These are phyloP conservation scores for Aleiodes leptofemur DNA, from an alignment of 2,888 invertebrate species.

Conservation along the genomic window DNA sequence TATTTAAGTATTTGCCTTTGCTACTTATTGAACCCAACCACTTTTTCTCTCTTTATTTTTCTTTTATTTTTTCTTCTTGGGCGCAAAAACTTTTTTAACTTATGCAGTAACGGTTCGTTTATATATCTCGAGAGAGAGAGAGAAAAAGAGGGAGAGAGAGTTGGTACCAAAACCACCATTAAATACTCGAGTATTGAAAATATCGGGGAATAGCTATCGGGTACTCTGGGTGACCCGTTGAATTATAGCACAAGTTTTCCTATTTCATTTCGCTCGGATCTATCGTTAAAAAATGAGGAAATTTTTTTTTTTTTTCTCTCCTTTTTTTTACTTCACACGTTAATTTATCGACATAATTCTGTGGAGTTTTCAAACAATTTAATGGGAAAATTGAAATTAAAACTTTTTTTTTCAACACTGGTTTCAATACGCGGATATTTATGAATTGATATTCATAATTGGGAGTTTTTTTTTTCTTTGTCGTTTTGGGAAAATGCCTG, in stretches of 20 bases:
- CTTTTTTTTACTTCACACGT: not conserved
- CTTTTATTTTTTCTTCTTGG: conserved; percentile 13
- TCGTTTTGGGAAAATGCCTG: not conserved
- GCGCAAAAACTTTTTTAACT: conserved; percentile 28
- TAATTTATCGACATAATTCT: conserved; percentile 22
- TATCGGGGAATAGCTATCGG: conserved; percentile 37
- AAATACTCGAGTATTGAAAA: conserved; percentile 38
- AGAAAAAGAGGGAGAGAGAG: not conserved
- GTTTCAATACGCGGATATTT: too few relatives aligned
- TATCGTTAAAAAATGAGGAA: conserved; percentile 29
- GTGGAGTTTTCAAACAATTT: conserved; percentile 6
- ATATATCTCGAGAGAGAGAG: conserved; percentile 18
- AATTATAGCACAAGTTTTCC: conserved; percentile 36
- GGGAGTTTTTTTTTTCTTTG: conserved; percentile 38
- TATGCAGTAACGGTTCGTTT: conserved; percentile 45
- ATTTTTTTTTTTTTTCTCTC: not conserved
- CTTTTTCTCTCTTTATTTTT: not conserved
- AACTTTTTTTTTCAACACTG: too few relatives aligned
- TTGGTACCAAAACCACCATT: conserved; percentile 37
- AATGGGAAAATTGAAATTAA: conserved; percentile 20
- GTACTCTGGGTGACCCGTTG: conserved; percentile 29
- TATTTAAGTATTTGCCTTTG: conserved; percentile 51
- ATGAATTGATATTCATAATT: too few relatives aligned
- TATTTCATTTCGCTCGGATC: conserved; percentile 28
- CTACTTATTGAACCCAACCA: not conserved